Evolutionary conservation across 2,888 invertebrate genomes (phyloP).

Genomic region (Xanthia togata): DNA sequence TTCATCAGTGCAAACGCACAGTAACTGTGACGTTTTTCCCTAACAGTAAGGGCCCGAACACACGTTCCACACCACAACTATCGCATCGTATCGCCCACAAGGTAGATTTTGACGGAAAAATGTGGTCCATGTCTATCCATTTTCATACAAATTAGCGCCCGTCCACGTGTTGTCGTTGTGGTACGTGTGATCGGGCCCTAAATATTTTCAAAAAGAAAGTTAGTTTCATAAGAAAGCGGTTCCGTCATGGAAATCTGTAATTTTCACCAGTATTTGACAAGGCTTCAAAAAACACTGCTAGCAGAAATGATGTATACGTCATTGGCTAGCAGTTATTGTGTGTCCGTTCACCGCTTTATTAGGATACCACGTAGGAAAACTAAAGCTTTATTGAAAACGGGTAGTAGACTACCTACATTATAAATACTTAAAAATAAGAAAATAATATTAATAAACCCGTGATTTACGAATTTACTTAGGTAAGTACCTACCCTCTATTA

Average conservation of each 20-base stretch:
- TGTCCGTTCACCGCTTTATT: not conserved
- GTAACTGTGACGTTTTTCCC: not conserved
- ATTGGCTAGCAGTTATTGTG: no score
- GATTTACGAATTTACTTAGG: not conserved
- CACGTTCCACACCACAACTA: not conserved
- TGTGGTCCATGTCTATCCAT: not conserved
- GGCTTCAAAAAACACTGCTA: not conserved
- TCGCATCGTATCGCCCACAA: no score
- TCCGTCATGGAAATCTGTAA: not conserved
- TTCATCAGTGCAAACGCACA: no score
- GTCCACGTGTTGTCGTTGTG: not conserved
- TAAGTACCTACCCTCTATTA: not conserved
- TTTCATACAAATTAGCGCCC: not conserved
- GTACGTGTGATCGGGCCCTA: not conserved
- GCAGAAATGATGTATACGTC: no score
- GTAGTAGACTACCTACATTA: not conserved
- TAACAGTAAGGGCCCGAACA: not conserved
- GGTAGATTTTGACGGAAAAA: not conserved
- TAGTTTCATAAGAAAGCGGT: not conserved
- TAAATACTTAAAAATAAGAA: not conserved
- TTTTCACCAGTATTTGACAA: not conserved
- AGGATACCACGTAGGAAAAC: not conserved
- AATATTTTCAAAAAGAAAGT: no score
- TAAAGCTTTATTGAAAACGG: not conserved
- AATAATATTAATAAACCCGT: slow-evolving; percentile 10